These are phyloP conservation scores for Rutpela maculata DNA, from an alignment of 2,888 invertebrate genomes.

Conservation along the genomic window DNA sequence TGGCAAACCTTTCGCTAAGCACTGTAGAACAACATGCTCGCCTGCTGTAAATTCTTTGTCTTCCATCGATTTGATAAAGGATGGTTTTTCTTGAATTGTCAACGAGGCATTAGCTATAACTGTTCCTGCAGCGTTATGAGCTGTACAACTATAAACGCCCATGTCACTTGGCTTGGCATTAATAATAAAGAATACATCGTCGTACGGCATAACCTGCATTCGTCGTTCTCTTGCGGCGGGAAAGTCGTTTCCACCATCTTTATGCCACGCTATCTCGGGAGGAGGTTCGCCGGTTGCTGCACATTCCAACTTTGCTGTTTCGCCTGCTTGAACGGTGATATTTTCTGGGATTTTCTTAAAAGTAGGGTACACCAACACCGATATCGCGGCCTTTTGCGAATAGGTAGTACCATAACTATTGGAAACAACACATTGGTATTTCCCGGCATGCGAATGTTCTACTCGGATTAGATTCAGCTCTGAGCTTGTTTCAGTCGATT, in stretches of 20 bases:
- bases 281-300: conserved; percentile 91
- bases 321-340: conserved; percentile 89
- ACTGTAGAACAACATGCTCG: conserved; percentile 90
- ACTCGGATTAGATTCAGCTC: conserved; percentile 85
- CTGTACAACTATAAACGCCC: conserved; percentile 95
- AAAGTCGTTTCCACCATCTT: conserved; percentile 95
- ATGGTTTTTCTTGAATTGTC: conserved; percentile 89
- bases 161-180: conserved; percentile 92
- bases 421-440: conserved; percentile 94
- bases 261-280: conserved; percentile 93
- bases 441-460: conserved; percentile 88
- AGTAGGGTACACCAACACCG: conserved; percentile 90
- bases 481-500: conserved; percentile 83
- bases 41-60: conserved; percentile 89
- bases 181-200: conserved; percentile 95
- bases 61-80: conserved; percentile 90
- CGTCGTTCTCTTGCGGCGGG: conserved; percentile 95
- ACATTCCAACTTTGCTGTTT: conserved; percentile 92
- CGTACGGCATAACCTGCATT: conserved; percentile 93
- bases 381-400: conserved; percentile 89
- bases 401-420: conserved; percentile 94
- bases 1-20: conserved; percentile 89
- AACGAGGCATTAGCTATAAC: conserved; percentile 91
- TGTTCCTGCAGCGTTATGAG: conserved; percentile 91
- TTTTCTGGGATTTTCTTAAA: conserved; percentile 91